These are phyloP conservation scores for Phymanthus crucifer DNA, from an alignment of 92 coral and sea anemone genomes.

Conservation along the genomic window DNA sequence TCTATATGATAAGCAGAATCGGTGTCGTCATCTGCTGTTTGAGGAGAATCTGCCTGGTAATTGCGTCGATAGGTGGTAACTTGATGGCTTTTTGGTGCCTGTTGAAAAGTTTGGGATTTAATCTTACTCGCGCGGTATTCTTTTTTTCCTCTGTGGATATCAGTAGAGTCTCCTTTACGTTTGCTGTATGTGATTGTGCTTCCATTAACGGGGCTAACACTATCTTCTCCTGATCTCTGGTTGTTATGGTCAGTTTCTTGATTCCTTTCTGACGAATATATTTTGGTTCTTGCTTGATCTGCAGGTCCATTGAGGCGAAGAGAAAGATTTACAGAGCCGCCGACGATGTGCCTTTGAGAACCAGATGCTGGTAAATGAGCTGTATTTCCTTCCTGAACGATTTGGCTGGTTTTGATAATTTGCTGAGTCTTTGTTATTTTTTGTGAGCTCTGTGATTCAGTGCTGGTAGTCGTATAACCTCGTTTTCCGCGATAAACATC, in stretches of 20 bases:
- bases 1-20: neutral
- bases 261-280: neutral
- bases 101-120: neutral
- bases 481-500: neutral
- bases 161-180: neutral
- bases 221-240: neutral
- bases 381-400: neutral
- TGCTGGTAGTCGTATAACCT: neutral
- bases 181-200: neutral
- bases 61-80: neutral
- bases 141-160: neutral
- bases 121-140: neutral
- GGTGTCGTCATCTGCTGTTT: too few relatives aligned
- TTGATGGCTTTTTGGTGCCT: neutral
- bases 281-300: neutral
- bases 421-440: neutral
- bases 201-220: neutral
- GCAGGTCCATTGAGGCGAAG: neutral
- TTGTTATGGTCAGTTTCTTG: neutral
- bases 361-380: neutral
- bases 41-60: too few relatives aligned
- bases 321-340: neutral
- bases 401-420: neutral
- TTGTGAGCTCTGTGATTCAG: neutral
- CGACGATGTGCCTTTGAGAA: neutral